A percentile compares a stretch with the other conserved stretches of the same genome.
phyloP scores from a whole-genome alignment of 2,888 invertebrate genomes.

The Adelphocoris suturalis region DNA sequence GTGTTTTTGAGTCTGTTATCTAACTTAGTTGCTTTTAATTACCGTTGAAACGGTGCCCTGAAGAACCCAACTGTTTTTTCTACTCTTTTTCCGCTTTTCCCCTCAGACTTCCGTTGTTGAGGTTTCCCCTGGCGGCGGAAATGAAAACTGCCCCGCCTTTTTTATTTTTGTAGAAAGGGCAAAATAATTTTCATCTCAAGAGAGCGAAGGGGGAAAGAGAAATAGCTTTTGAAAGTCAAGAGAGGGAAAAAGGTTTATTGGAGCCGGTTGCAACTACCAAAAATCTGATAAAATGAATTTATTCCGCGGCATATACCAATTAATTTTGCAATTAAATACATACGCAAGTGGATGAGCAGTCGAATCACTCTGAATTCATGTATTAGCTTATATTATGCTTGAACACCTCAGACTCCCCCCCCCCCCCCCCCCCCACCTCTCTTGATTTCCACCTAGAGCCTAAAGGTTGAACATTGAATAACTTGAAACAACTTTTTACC shows the following conservation, averaged over 20 bases:
- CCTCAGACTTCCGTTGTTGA: constrained; percentile 30
- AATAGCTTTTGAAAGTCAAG: too few species aligned
- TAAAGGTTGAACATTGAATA: too few species aligned
- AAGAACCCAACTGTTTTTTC: constrained; percentile 10
- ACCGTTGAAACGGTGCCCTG: not conserved
- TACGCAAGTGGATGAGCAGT: too few species aligned
- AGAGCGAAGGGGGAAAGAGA: not conserved
- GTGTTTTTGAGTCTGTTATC: constrained; percentile 15
- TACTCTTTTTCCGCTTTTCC: not conserved
- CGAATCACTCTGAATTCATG: too few species aligned
- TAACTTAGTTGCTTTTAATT: constrained; percentile 34
- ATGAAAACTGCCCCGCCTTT: constrained; percentile 11
- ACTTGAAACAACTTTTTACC: too few species aligned
- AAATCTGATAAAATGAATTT: not conserved
- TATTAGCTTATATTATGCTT: too few species aligned
- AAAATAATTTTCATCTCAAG: not conserved
- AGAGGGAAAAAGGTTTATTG: not conserved
- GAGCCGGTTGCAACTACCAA: not conserved
- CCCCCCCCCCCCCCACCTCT: too few species aligned
- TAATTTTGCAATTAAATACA: too few species aligned
- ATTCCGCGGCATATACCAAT: too few species aligned
- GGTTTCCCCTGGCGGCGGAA: constrained; percentile 31
- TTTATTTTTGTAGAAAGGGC: not conserved
- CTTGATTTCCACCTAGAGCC: too few species aligned
- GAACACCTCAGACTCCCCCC: too few species aligned